phyloP scores from a whole-genome alignment of 2,888 invertebrate genomes.

The Caenorhabditis panamensis region DNA sequence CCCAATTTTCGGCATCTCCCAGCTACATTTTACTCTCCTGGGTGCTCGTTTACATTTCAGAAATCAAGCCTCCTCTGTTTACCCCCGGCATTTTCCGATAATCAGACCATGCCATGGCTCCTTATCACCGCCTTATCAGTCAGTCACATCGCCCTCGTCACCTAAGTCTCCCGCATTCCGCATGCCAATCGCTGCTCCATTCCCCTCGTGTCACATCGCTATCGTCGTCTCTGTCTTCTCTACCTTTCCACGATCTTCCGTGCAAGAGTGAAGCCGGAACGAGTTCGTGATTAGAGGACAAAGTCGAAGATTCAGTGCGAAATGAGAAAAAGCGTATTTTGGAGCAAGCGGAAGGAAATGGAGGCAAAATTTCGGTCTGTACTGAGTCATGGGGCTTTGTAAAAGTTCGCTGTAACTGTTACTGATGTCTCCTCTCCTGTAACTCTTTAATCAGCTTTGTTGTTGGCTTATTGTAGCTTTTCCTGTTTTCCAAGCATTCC shows the following conservation, averaged over 20 bases:
- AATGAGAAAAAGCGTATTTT: background rate
- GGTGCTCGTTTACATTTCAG: constrained; percentile 10
- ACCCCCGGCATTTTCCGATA: constrained; percentile 21
- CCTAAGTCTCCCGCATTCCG: constrained; percentile 32
- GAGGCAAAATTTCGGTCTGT: too few species aligned
- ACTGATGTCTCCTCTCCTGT: too few species aligned
- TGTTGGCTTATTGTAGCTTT: background rate
- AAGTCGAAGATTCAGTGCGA: constrained; percentile 36
- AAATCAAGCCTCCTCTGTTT: constrained; percentile 12
- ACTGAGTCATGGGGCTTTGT: too few species aligned
- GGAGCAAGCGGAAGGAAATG: background rate
- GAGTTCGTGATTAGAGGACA: constrained; percentile 27
- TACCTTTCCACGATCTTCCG: background rate
- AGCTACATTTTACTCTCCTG: background rate
- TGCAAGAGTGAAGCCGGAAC: constrained; percentile 44
- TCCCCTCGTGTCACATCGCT: constrained; percentile 25
- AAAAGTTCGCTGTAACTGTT: too few species aligned
- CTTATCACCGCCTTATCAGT: constrained; percentile 19
- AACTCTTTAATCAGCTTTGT: background rate
- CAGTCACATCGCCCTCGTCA: constrained; percentile 48
- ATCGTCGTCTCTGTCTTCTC: constrained; percentile 33
- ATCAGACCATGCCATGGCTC: constrained; percentile 31
- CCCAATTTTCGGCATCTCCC: background rate
- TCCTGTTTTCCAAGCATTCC: too few species aligned
- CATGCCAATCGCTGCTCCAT: constrained; percentile 1